Evolutionary conservation across 1,140 invertebrate species (phyloP), one percentile per base, ranked within the genome.

Genomic region (Rhizoglyphus robini): DNA sequence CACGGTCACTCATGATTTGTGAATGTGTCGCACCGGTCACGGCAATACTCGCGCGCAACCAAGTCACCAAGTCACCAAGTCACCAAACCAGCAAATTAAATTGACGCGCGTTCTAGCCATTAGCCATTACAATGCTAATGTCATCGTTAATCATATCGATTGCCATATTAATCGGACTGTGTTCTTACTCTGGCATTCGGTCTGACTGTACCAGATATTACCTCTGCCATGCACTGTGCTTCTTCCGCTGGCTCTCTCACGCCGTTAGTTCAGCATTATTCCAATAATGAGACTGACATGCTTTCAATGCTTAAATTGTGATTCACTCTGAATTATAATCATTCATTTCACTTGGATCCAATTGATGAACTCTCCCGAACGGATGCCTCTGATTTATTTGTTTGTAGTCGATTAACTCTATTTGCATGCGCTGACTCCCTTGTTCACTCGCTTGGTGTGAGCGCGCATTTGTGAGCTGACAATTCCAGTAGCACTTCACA

Each of bases 311-410:
- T 32, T 32, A 5, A 54, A 54, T 54, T 8, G 23, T 23, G 51
- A 54, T 54, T 54, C 51, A 23, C 20, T 54, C 8, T 54, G 51
- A 54, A 54, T 54, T 54, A 8, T 54, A 54, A 54, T 54, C 51
- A 54, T 54, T 54, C 51, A 54, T 54, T n/a, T 54, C 51, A 54
- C 51, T 54, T 54, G 23, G 20, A 15, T 23, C 31, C 51, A 54
- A 54, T 54, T 54, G 51, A 54, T 54, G 51, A 54, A 54, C 51
- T 54, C 20, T 32, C 8, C 51, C 51, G 20, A 5, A 54, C 51
- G 51, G 51, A 54, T 54, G 8, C 51, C 51, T 5, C 31, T 54
- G 51, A 54, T 54, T 54, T 54, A 54, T 54, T 8, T 32, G 41
- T 46, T 46, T 23, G 15, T 23, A 15, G 41, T 46, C 41, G 41